Percentiles rank a stretch among this genome's conserved stretches.
phyloP scores from a whole-genome alignment of 1,140 invertebrate species.

The Tenebrio molitor region DNA sequence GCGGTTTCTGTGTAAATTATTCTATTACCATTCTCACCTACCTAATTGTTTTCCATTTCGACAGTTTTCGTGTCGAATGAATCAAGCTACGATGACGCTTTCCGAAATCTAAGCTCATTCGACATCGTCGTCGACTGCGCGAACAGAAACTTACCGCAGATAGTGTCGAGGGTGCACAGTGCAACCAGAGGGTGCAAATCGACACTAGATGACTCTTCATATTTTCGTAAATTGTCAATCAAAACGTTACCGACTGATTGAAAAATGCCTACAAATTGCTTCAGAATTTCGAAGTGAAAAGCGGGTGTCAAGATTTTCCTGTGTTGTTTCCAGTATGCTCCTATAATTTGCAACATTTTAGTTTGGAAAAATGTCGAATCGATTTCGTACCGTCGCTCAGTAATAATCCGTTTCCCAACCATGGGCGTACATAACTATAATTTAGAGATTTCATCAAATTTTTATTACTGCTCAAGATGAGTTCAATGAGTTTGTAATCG shows the following conservation, averaged over 20 bases:
- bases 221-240: slow-evolving; percentile 68
- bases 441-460: slow-evolving; percentile 63
- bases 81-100: too few species aligned
- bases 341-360: slow-evolving; percentile 27
- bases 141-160: slow-evolving; percentile 16
- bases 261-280: slow-evolving; percentile 80
- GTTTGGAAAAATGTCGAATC: background rate
- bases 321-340: slow-evolving; percentile 72
- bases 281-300: slow-evolving; percentile 86
- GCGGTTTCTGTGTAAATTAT: slow-evolving; percentile 37
- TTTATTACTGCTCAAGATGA: slow-evolving; percentile 60
- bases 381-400: slow-evolving; percentile 70
- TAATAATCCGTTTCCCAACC: slow-evolving; percentile 83
- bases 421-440: slow-evolving; percentile 81
- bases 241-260: slow-evolving; percentile 76
- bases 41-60: too few species aligned
- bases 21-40: too few species aligned
- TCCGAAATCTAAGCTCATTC: too few species aligned
- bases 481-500: background rate
- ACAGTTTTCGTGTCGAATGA: too few species aligned
- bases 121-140: background rate
- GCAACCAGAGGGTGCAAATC: slow-evolving; percentile 46
- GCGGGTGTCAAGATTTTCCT: slow-evolving; percentile 83
- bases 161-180: slow-evolving; percentile 8
- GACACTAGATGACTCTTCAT: slow-evolving; percentile 52